Conservation (phyloP, 2,797 vertebrate species). For the Botia almorhae region DNA sequence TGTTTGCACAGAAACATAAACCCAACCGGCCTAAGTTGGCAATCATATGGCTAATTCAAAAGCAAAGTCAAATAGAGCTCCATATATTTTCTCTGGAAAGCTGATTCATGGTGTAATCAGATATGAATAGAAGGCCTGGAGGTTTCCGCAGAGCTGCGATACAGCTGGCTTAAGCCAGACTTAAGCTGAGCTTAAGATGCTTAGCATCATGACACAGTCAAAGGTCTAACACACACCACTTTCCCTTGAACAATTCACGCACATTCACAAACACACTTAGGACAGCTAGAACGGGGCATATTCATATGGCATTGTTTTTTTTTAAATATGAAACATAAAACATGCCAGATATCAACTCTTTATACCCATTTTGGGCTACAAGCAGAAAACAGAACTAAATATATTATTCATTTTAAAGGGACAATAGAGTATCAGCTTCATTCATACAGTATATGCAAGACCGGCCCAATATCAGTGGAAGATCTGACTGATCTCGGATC, state of each 20-base stretch:
- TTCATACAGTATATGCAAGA: conserved; percentile 32
- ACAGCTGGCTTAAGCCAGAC: conserved; percentile 36
- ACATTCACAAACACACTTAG: conserved; percentile 24
- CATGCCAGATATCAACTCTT: conserved; percentile 42
- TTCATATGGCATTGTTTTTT: conserved; percentile 32
- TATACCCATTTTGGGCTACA: conserved; percentile 56
- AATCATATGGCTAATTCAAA: conserved; percentile 2
- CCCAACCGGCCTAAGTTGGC: not conserved
- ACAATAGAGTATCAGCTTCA: conserved; percentile 28
- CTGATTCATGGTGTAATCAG: conserved; percentile 17
- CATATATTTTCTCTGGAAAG: conserved; percentile 23
- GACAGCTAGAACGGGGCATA: conserved; percentile 35
- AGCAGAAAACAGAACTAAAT: conserved; percentile 39
- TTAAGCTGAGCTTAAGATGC: conserved; percentile 44
- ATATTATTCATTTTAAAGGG: conserved; percentile 57
- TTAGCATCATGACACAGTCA: conserved; percentile 57
- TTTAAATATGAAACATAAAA: conserved; percentile 23
- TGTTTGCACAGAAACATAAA: conserved; percentile 5
- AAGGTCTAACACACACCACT: conserved; percentile 55
- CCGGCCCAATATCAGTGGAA: not conserved
- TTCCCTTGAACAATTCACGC: conserved; percentile 27
- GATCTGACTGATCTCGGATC: conserved; percentile 33
- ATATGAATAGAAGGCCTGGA: conserved; percentile 30
- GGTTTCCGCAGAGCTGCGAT: conserved; percentile 29
- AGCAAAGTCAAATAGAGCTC: conserved; percentile 13